These are phyloP conservation scores for Aix galericulata DNA, from an alignment of 2,113 vertebrate species.

Conservation along the genomic window DNA sequence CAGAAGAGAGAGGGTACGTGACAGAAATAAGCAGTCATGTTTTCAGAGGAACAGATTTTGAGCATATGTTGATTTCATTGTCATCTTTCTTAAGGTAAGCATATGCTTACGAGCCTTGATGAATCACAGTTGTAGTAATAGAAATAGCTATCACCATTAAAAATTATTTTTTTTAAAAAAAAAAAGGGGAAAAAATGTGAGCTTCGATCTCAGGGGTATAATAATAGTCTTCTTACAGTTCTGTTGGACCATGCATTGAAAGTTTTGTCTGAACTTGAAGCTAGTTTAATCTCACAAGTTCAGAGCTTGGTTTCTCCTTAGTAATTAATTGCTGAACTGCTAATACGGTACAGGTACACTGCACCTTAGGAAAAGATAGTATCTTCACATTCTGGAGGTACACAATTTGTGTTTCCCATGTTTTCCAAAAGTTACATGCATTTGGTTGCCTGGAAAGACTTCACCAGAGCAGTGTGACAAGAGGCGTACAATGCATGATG, in stretches of 20 bases:
- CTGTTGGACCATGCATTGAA: neutral
- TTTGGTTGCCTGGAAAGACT: neutral
- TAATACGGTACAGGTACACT: accelerated
- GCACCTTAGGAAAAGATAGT: neutral
- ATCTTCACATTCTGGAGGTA: neutral
- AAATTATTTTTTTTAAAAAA: neutral
- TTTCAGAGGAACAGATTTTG: neutral
- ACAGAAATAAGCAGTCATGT: neutral
- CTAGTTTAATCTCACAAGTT: neutral
- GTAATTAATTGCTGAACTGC: neutral
- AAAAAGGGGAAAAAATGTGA: neutral
- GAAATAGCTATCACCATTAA: neutral
- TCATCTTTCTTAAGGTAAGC: neutral
- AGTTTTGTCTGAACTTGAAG: neutral
- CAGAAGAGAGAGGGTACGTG: neutral
- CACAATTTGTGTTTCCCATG: neutral
- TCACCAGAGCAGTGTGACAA: neutral
- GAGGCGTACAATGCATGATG: neutral
- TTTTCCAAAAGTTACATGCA: neutral
- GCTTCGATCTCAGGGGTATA: neutral
- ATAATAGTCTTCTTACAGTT: neutral
- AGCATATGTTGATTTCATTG: neutral
- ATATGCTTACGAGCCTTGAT: neutral
- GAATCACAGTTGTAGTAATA: neutral
- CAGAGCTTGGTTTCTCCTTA: neutral